Evolutionary conservation across 2,797 vertebrate species (phyloP), one percentile per base, ranked within the genome.

Genomic region (Cyclopterus lumpus): DNA sequence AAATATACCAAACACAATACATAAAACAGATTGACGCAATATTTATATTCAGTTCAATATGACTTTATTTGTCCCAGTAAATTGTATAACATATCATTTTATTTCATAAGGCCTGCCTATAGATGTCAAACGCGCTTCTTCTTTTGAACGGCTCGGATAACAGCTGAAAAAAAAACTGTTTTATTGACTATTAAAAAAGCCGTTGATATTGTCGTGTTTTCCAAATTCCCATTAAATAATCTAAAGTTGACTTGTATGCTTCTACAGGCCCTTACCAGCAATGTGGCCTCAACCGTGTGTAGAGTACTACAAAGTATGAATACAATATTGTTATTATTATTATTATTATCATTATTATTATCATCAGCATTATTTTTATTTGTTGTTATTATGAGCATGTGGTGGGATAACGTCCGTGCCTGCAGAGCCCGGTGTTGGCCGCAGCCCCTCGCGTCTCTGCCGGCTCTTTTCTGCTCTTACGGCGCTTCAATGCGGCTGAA

Each of bases 401-500:
- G 32, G 48, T 6, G n/a, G 20, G 36, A 2, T n/a, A 15, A 6
- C 24, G 6, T 30, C 22, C 1, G 42, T 11, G 46, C 5, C 12
- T 12, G 49, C 7, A 12, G 9, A 15, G 22, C 24, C 16, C 70
- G 48, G 55, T 34, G 60, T 20, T 12, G 20, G 51, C 75, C 59
- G 68, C 66, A 9, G 42, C 59, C 32, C 32, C 6, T 2, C 11
- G 6, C 10, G 1, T 10, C 36, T 60, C 65, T 69, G 54, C 38
- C 51, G 28, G 36, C 53, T 73, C 71, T 55, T 64, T 73, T 62
- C 72, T 75, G 4, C 60, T 60, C 30, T 69, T 79, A 68, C 71
- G 73, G 49, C 48, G 55, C 64, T 20, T n/a, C 66, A 82, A 76
- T 20, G 67, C 62, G 49, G 60, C 64, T 87, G 79, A 87, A 84